phyloP scores from a whole-genome alignment of 2,113 vertebrate species.

The Rhinoptilus africanus region DNA sequence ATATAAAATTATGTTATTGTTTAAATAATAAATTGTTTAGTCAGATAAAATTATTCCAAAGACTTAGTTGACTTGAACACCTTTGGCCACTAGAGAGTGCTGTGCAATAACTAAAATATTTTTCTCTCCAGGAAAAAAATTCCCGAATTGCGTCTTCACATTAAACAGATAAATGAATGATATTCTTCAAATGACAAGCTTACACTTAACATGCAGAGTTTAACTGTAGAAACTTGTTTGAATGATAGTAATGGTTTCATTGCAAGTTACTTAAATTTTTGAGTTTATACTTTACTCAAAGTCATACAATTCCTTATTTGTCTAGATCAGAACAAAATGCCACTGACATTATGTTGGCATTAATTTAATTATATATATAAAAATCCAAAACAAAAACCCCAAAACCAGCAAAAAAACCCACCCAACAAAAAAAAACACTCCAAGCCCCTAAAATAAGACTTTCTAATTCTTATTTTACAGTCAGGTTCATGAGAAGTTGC shows the following conservation, averaged over 20 bases:
- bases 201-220: conserved; percentile 61
- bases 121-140: background rate
- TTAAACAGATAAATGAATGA: conserved; percentile 62
- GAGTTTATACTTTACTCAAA: conserved; percentile 65
- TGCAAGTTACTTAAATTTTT: conserved; percentile 71
- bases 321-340: conserved; percentile 60
- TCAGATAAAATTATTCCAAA: background rate
- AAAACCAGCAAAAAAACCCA: background rate
- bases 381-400: background rate
- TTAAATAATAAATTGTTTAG: background rate
- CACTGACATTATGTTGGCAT: conserved; percentile 53
- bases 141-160: conserved; percentile 12
- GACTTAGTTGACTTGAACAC: background rate
- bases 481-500: background rate
- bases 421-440: background rate
- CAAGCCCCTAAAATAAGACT: background rate
- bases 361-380: background rate
- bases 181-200: conserved; percentile 66
- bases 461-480: background rate
- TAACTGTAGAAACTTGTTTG: conserved; percentile 64
- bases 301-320: conserved; percentile 61
- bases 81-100: conserved; percentile 64
- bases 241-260: conserved; percentile 72
- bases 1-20: background rate
- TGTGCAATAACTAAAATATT: conserved; percentile 35